Evolutionary conservation across 2,113 vertebrate genomes (phyloP).

Genomic region (Channa argus): DNA sequence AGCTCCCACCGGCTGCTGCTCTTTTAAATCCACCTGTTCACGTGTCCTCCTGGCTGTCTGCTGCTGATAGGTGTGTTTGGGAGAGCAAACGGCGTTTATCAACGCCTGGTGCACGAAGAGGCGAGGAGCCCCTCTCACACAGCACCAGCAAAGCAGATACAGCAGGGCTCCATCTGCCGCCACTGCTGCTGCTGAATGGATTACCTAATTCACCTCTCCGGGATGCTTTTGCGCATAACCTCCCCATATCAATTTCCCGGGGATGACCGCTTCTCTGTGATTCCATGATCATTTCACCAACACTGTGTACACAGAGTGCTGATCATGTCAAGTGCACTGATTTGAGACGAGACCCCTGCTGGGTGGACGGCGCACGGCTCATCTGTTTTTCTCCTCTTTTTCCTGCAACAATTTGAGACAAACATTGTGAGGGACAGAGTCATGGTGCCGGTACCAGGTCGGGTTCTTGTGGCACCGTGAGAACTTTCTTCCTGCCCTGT

Average conservation of each 20-base stretch:
- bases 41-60: slow-evolving; percentile 33
- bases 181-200: slow-evolving; percentile 59
- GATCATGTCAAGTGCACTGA: slow-evolving; percentile 34
- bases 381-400: not conserved
- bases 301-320: slow-evolving; percentile 12
- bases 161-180: slow-evolving; percentile 19
- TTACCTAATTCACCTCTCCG: slow-evolving; percentile 26
- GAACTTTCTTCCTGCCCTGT: slow-evolving; percentile 52
- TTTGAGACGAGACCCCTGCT: slow-evolving; percentile 35
- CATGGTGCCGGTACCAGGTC: slow-evolving; percentile 61
- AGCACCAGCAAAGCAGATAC: not conserved
- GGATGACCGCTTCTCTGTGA: not conserved
- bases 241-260: not conserved
- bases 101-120: slow-evolving; percentile 27
- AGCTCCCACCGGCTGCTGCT: slow-evolving; percentile 10
- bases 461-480: slow-evolving; percentile 63
- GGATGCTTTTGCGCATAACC: slow-evolving; percentile 28
- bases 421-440: slow-evolving; percentile 50
- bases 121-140: slow-evolving; percentile 30
- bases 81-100: slow-evolving; percentile 1
- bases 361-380: slow-evolving; percentile 24
- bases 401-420: slow-evolving; percentile 63
- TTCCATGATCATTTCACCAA: not conserved
- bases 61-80: slow-evolving; percentile 44
- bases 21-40: slow-evolving; percentile 81